A percentile compares a stretch with the other conserved stretches of the same genome.
These are phyloP conservation scores for Paramormyrops kingsleyae DNA, from an alignment of 2,113 vertebrate species.

Conservation along the genomic window DNA sequence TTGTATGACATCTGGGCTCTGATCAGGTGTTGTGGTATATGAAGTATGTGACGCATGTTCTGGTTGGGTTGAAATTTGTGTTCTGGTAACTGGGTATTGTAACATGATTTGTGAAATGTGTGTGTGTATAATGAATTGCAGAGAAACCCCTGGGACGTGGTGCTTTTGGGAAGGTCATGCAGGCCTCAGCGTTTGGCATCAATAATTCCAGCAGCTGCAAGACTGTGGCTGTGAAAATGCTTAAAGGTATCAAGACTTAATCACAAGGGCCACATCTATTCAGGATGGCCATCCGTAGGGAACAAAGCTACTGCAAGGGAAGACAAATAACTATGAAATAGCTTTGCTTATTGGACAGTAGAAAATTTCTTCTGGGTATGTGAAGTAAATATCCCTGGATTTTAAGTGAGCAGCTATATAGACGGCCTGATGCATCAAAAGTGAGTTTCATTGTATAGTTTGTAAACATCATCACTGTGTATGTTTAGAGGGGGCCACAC, in stretches of 20 bases:
- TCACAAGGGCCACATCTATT: background rate
- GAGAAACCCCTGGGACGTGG: slow-evolving; percentile 85
- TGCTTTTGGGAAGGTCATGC: slow-evolving; percentile 89
- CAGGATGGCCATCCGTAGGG: background rate
- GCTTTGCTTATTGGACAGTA: background rate
- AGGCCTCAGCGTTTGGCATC: slow-evolving; percentile 86
- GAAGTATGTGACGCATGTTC: background rate
- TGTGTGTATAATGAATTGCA: slow-evolving; percentile 39
- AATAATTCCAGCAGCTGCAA: slow-evolving; percentile 69
- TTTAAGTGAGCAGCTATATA: background rate
- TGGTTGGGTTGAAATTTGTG: background rate
- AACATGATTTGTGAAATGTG: background rate
- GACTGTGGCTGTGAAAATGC: slow-evolving; percentile 93
- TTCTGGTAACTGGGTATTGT: background rate
- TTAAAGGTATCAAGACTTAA: slow-evolving; percentile 73
- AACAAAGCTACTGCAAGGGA: background rate
- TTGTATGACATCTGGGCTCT: background rate
- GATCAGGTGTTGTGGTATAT: background rate
- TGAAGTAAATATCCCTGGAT: background rate
- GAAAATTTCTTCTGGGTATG: background rate
- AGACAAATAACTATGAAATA: background rate
- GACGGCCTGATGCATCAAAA: background rate
- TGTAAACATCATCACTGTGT: background rate
- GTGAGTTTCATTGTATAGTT: background rate
- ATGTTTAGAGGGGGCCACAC: slow-evolving; percentile 81